Evolutionary conservation across 2,797 vertebrate species (phyloP).

Genomic region (Denticeps clupeoides): DNA sequence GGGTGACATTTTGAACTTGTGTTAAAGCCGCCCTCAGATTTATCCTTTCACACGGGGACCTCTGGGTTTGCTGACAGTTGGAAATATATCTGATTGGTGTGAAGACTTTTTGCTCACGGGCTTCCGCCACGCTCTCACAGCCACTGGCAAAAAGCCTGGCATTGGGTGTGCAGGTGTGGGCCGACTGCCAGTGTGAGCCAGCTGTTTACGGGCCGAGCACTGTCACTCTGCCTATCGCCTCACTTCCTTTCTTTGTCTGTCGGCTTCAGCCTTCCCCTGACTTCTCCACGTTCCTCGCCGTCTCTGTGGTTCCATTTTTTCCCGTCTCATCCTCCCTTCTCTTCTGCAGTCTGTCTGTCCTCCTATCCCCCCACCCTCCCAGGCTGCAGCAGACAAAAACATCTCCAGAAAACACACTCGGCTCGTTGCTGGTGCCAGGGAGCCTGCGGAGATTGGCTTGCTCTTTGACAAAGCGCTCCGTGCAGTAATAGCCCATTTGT

Average conservation of each 20-base stretch:
- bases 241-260: not conserved
- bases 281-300: not conserved
- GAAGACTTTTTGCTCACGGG: not conserved
- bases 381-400: conserved; percentile 8
- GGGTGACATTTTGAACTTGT: not conserved
- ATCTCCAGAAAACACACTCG: conserved; percentile 41
- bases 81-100: conserved; percentile 1
- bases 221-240: not conserved
- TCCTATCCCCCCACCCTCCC: not conserved
- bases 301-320: conserved; percentile 3
- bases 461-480: conserved; percentile 37
- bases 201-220: conserved; percentile 34
- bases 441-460: conserved; percentile 43
- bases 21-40: not conserved
- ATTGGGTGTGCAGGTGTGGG: conserved; percentile 15
- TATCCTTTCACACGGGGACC: not conserved
- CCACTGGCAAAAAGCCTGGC: not conserved
- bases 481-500: conserved; percentile 40
- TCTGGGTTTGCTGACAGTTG: not conserved
- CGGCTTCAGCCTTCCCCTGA: not conserved
- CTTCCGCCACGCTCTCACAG: not conserved
- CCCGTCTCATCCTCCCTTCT: conserved; percentile 3
- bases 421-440: conserved; percentile 46
- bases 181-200: conserved; percentile 32
- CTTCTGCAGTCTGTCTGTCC: not conserved